Conservation (phyloP, 92 coral and sea anemone species). For the Epizoanthus rinbou region DNA sequence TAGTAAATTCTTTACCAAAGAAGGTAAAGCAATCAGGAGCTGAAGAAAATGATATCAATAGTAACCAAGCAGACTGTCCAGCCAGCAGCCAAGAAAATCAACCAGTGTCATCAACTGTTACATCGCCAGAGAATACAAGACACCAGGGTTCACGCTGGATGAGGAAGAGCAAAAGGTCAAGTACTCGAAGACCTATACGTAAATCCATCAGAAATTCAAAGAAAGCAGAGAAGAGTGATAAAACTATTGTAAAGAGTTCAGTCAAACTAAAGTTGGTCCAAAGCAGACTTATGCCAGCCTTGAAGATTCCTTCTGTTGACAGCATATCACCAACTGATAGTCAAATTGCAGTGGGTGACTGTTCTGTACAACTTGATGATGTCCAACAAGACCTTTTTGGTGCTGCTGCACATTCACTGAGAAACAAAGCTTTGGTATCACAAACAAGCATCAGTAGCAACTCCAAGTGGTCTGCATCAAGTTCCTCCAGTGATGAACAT, state of each 20-base stretch:
- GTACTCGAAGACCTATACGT: constrained; percentile 14
- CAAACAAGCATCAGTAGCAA: too few species aligned
- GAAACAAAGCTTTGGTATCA: neutral
- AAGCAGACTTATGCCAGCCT: constrained; percentile 67
- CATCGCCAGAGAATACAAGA: neutral
- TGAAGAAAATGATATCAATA: constrained; percentile 18
- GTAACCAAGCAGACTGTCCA: neutral
- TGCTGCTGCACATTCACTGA: neutral
- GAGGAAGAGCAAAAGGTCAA: constrained; percentile 57
- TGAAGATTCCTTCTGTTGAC: constrained; percentile 35
- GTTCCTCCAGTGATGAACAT: constrained; percentile 25
- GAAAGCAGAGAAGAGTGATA: constrained; percentile 21
- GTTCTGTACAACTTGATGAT: constrained; percentile 16
- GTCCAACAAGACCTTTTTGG: constrained; percentile 34
- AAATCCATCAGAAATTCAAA: neutral
- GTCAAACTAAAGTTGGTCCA: constrained; percentile 64
- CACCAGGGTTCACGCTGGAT: constrained; percentile 8
- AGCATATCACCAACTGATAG: constrained; percentile 4
- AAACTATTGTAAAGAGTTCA: constrained; percentile 74
- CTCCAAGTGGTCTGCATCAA: neutral
- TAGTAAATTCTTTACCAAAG: neutral
- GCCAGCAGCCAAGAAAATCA: constrained; percentile 35
- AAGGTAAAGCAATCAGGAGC: constrained; percentile 5
- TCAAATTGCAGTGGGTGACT: constrained; percentile 4
- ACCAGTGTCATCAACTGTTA: constrained; percentile 38